Conservation (phyloP, 2,797 vertebrate species). For the Eutrigla gurnardus region DNA sequence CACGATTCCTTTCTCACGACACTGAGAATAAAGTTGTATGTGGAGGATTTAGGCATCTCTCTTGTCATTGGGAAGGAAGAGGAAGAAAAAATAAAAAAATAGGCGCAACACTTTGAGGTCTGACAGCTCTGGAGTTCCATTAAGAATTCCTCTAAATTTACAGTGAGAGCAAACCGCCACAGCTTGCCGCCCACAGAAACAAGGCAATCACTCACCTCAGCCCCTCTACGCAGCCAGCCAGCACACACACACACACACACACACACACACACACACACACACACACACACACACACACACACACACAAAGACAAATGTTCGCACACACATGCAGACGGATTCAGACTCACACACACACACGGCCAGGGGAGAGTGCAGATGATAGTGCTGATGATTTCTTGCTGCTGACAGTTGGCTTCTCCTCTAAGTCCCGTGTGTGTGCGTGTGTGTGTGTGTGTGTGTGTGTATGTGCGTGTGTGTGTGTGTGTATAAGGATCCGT, state of each 20-base stretch:
- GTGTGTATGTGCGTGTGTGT: background rate
- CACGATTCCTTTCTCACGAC: constrained; percentile 15
- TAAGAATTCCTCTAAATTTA: constrained; percentile 78
- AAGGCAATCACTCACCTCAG: constrained; percentile 79
- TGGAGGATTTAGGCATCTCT: constrained; percentile 17
- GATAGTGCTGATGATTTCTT: constrained; percentile 65
- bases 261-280: constrained; percentile 23
- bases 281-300: constrained; percentile 18
- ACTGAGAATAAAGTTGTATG: constrained; percentile 25
- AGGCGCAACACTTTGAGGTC: constrained; percentile 46
- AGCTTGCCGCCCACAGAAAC: constrained; percentile 76
- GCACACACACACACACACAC: constrained; percentile 26
- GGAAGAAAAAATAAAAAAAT: background rate
- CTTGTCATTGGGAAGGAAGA: constrained; percentile 6
- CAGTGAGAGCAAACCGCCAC: constrained; percentile 74
- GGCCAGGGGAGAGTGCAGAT: constrained; percentile 33
- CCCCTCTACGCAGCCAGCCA: constrained; percentile 56
- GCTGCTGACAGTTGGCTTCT: constrained; percentile 70
- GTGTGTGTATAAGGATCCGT: constrained; percentile 47
- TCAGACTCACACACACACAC: constrained; percentile 3
- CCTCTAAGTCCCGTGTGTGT: constrained; percentile 27
- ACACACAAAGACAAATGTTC: constrained; percentile 15
- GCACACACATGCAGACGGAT: constrained; percentile 15
- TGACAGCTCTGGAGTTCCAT: constrained; percentile 72
- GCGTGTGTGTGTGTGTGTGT: background rate